phyloP scores from a whole-genome alignment of 2,797 vertebrate species.

The Clarias pachynema region DNA sequence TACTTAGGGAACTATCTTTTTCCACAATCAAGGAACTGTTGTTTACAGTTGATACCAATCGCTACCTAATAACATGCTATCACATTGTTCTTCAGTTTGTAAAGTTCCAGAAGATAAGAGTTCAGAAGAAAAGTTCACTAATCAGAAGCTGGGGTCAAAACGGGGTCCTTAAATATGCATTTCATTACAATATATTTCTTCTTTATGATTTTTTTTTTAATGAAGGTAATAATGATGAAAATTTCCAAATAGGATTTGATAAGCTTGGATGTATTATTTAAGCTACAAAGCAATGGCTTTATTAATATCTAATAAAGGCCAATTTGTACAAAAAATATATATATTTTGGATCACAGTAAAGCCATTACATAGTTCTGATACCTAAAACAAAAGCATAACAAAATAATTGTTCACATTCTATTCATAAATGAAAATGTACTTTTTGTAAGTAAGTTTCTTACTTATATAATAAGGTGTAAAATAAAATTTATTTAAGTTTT shows the following conservation, averaged over 20 bases:
- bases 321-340: too few relatives aligned
- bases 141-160: background rate
- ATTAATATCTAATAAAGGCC: too few relatives aligned
- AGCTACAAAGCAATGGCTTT: too few relatives aligned
- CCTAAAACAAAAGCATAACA: background rate
- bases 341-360: background rate
- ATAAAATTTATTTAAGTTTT: too few relatives aligned
- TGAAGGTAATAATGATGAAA: too few relatives aligned
- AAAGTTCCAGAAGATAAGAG: background rate
- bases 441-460: background rate
- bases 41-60: background rate
- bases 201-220: too few relatives aligned
- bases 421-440: background rate
- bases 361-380: background rate
- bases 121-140: background rate
- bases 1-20: background rate
- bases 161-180: background rate
- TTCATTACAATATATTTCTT: background rate
- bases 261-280: too few relatives aligned
- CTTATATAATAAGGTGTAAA: too few relatives aligned
- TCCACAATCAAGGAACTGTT: conserved; percentile 1
- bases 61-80: background rate
- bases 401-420: background rate
- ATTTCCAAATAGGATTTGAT: too few relatives aligned
- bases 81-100: background rate